Evolutionary conservation across 1,140 invertebrate species (phyloP).

Genomic region (Pachyrhynchus sulphureomaculatus): DNA sequence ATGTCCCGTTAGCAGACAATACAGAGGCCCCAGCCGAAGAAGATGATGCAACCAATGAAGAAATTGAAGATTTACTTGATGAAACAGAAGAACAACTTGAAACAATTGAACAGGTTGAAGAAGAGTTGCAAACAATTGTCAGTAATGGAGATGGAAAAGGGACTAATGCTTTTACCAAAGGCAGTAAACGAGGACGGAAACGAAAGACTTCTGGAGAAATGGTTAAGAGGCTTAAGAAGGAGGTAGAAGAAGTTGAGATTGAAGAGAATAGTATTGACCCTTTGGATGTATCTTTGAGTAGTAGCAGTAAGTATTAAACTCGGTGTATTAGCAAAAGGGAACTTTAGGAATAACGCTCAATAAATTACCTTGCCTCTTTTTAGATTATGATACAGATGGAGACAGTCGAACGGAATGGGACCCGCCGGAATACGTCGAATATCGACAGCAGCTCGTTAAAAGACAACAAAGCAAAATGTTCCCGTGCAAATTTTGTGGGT

Average conservation of each 20-base stretch:
- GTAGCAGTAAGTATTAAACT: background rate
- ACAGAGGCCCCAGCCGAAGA: background rate
- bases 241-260: background rate
- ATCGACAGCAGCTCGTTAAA: conserved; percentile 18
- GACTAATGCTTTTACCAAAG: background rate
- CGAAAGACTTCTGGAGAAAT: background rate
- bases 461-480: conserved; percentile 1
- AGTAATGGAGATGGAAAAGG: background rate
- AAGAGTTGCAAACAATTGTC: background rate
- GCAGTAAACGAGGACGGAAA: background rate
- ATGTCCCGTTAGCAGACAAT: background rate
- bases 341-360: background rate
- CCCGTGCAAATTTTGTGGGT: conserved; percentile 17
- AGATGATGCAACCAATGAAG: background rate
- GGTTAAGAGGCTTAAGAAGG: background rate
- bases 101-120: background rate
- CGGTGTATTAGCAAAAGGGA: background rate
- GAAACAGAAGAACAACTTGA: background rate
- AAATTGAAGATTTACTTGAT: background rate
- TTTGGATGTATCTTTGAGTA: background rate
- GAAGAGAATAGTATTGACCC: background rate
- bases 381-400: conserved; percentile 24
- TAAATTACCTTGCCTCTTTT: background rate
- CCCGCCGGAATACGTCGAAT: conserved; percentile 35
- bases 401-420: conserved; percentile 31